These are phyloP conservation scores for Acipenser transmontanus DNA, from an alignment of 2,797 vertebrate genomes.

Conservation along the genomic window DNA sequence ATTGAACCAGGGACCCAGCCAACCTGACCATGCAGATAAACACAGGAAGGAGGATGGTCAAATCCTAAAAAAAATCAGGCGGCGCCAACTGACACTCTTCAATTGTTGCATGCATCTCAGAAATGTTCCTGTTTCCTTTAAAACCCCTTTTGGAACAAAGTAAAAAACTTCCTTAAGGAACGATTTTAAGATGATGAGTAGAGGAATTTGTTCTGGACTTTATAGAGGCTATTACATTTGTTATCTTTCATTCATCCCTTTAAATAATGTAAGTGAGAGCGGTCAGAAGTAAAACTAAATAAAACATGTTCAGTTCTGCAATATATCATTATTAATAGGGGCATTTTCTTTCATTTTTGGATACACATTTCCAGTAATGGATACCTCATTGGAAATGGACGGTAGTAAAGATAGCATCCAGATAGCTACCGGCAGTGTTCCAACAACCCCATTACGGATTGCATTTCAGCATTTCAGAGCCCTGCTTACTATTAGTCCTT, in stretches of 20 bases:
- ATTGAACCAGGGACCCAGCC: constrained; percentile 2
- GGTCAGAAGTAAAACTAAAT: background rate
- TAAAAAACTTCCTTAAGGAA: constrained; percentile 35
- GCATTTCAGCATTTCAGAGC: constrained; percentile 18
- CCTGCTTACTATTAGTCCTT: constrained; percentile 25
- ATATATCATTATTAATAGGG: too few species aligned
- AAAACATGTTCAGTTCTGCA: background rate
- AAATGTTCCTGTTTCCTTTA: constrained; percentile 32
- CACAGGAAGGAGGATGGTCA: background rate
- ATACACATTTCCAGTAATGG: too few species aligned
- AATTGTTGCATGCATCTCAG: constrained; percentile 16
- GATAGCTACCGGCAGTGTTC: constrained; percentile 23
- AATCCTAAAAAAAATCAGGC: constrained; percentile 16
- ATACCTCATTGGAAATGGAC: too few species aligned
- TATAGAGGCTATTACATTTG: too few species aligned
- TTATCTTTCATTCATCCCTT: background rate
- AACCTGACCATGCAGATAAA: constrained; percentile 14
- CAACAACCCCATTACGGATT: constrained; percentile 34
- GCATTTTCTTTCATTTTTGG: too few species aligned
- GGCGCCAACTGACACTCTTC: constrained; percentile 17
- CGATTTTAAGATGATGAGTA: background rate
- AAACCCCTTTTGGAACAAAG: constrained; percentile 35
- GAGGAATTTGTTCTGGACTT: background rate
- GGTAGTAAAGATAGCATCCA: constrained; percentile 4
- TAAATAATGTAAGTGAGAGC: background rate